Conservation (phyloP, 2,888 invertebrate species). For the Salticus scenicus region DNA sequence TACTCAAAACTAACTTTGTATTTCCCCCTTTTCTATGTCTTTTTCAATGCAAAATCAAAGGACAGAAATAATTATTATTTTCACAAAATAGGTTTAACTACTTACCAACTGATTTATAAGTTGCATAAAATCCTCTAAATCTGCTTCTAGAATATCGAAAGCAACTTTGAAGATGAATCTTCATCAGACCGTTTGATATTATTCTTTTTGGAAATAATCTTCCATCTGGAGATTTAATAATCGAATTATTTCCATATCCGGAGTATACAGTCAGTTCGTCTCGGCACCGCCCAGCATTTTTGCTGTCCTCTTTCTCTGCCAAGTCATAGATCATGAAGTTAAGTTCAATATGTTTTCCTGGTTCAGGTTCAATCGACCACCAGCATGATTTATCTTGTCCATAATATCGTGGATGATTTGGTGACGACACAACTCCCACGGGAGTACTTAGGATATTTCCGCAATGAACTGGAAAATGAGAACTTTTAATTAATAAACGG, state of each 20-base stretch:
- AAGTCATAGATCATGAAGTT: constrained; percentile 73
- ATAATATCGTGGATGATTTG: constrained; percentile 73
- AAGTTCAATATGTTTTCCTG: constrained; percentile 72
- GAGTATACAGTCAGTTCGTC: constrained; percentile 71
- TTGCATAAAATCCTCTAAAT: constrained; percentile 72
- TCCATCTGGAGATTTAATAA: constrained; percentile 71
- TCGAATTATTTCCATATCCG: constrained; percentile 50
- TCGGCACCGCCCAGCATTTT: constrained; percentile 67
- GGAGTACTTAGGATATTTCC: constrained; percentile 64
- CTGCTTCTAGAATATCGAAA: constrained; percentile 73
- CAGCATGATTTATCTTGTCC: constrained; percentile 73
- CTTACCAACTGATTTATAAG: constrained; percentile 72
- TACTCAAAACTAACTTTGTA: no score
- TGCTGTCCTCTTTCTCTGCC: constrained; percentile 70
- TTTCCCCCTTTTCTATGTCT: no score
- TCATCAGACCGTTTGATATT: constrained; percentile 72
- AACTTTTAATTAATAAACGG: no score
- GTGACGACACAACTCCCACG: constrained; percentile 70
- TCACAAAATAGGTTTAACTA: no score
- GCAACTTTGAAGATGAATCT: constrained; percentile 71
- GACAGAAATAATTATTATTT: no score
- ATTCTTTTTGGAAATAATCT: constrained; percentile 72
- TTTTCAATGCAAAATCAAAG: no score
- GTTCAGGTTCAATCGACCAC: constrained; percentile 72
- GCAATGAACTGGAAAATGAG: constrained; percentile 70